Percentiles rank a stretch among this genome's conserved stretches.
These are phyloP conservation scores for Tichodroma muraria DNA, from an alignment of 2,113 vertebrate species.

Conservation along the genomic window DNA sequence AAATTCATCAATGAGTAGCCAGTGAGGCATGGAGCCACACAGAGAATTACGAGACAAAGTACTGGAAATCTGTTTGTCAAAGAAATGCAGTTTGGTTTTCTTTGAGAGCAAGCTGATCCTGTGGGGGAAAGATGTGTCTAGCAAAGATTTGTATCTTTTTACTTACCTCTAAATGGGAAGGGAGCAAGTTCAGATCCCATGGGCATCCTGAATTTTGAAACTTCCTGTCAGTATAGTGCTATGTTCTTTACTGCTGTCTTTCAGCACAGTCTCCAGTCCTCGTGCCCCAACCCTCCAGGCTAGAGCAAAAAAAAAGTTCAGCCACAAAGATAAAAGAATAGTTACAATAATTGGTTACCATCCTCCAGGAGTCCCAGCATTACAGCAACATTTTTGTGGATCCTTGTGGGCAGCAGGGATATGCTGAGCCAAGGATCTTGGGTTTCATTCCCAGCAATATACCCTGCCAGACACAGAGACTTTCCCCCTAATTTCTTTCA, in stretches of 20 bases:
- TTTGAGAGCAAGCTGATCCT: background rate
- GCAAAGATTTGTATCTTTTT: conserved; percentile 3
- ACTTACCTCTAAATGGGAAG: background rate
- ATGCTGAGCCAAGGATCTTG: background rate
- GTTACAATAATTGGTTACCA: background rate
- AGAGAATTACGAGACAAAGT: background rate
- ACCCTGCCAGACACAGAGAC: background rate
- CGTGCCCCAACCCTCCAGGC: background rate
- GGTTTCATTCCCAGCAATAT: background rate
- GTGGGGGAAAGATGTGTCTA: background rate
- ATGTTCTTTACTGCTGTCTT: background rate
- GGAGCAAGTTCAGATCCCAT: conserved; percentile 28
- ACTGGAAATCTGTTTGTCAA: conserved; percentile 9
- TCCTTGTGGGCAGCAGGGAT: background rate
- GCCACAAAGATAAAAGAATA: background rate
- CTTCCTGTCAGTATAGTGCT: background rate
- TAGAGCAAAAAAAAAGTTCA: background rate
- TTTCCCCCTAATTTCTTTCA: background rate
- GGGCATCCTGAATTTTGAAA: conserved; percentile 26
- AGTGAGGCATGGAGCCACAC: background rate
- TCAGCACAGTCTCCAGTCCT: background rate
- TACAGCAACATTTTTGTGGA: background rate
- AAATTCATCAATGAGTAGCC: background rate
- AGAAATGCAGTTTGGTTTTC: background rate
- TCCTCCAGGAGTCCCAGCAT: background rate